Conservation (phyloP, 2,888 invertebrate genomes). For the Drosophila prolongata region DNA sequence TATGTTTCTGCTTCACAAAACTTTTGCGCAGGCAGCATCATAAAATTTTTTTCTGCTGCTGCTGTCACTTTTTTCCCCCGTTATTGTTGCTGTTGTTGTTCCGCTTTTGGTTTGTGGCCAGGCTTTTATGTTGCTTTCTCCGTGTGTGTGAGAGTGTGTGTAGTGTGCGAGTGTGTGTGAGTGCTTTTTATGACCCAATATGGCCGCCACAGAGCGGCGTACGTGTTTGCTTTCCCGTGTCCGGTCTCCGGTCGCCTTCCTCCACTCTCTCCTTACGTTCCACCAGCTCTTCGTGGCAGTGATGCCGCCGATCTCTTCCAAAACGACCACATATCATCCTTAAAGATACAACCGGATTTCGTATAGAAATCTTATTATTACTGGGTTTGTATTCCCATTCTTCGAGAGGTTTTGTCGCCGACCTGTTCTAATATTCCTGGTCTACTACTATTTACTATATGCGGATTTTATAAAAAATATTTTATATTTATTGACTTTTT, state of each 20-base stretch:
- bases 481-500: too few species aligned
- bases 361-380: too few species aligned
- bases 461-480: too few species aligned
- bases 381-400: too few species aligned
- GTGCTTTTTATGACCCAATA: conserved; percentile 79
- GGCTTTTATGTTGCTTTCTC: conserved; percentile 57
- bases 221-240: conserved; percentile 59
- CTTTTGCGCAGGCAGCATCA: conserved; percentile 59
- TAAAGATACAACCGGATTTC: too few species aligned
- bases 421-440: too few species aligned
- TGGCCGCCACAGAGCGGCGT: conserved; percentile 72
- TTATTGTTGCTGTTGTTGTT: conserved; percentile 39
- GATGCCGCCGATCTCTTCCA: conserved; percentile 16
- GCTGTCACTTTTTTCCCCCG: conserved; percentile 65
- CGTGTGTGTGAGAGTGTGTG: conserved; percentile 20
- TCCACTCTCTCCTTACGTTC: conserved; percentile 8
- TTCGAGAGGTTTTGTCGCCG: too few species aligned
- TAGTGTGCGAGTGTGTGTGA: conserved; percentile 45
- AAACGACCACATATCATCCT: not conserved
- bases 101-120: conserved; percentile 56
- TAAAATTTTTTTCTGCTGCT: conserved; percentile 73
- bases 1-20: conserved; percentile 76
- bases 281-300: conserved; percentile 9
- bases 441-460: too few species aligned
- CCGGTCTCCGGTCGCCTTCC: conserved; percentile 33